These are phyloP conservation scores for Eublepharis macularius DNA, from an alignment of 2,113 vertebrate species.

Conservation along the genomic window DNA sequence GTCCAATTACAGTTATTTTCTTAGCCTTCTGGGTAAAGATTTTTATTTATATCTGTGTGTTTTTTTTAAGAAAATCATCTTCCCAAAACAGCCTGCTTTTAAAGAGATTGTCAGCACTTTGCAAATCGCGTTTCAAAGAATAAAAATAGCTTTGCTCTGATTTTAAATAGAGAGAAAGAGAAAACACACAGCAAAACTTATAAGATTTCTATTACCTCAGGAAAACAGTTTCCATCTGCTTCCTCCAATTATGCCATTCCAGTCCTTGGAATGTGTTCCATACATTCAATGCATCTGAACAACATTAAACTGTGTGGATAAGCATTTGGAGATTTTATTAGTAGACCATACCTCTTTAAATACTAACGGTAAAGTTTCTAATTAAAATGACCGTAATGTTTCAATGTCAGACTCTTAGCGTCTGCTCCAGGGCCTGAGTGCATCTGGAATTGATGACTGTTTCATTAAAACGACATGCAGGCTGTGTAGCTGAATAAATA, in stretches of 20 bases:
- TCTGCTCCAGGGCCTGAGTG: conserved; percentile 16
- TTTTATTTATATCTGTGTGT: neutral
- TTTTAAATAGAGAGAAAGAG: neutral
- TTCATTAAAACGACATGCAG: conserved; percentile 42
- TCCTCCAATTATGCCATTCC: conserved; percentile 8
- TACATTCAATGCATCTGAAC: conserved; percentile 6
- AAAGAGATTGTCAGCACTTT: neutral
- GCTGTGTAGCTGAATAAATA: conserved; percentile 38
- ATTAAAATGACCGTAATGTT: conserved; percentile 46
- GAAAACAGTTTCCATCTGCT: conserved; percentile 11
- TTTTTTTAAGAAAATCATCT: neutral
- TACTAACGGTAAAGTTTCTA: conserved; percentile 30
- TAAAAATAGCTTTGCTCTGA: neutral
- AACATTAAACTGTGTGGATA: conserved; percentile 39
- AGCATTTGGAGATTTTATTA: conserved; percentile 28
- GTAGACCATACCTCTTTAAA: conserved; percentile 41
- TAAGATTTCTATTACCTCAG: neutral
- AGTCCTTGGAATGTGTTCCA: conserved; percentile 29
- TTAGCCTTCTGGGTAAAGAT: neutral
- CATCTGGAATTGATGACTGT: conserved; percentile 47
- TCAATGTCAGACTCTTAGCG: neutral
- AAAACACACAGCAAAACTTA: accelerated
- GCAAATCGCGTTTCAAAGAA: neutral
- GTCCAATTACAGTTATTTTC: neutral
- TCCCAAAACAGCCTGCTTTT: neutral